Conservation (phyloP, 2,113 vertebrate genomes). For the Malurus alboscapulatus region DNA sequence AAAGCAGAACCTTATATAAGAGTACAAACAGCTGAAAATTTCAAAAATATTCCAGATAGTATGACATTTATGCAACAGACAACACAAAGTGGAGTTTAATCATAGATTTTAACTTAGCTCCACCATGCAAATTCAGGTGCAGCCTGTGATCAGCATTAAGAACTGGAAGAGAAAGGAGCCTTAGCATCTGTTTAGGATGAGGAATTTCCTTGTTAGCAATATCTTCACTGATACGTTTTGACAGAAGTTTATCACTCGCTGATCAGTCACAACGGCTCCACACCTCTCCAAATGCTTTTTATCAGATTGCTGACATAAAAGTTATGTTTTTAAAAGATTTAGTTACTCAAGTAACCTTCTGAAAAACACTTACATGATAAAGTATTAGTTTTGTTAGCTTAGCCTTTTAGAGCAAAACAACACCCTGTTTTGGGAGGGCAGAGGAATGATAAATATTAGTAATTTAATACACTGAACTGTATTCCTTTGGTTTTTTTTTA, state of each 20-base stretch:
- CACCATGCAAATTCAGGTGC: rapidly evolving
- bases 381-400: neutral
- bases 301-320: neutral
- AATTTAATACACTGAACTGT: neutral
- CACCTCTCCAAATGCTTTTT: neutral
- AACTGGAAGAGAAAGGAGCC: neutral
- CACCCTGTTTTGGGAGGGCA: neutral
- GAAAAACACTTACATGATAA: neutral
- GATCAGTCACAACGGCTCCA: neutral
- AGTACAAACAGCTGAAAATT: neutral
- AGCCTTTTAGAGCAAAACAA: neutral
- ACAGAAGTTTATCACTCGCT: neutral
- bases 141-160: neutral
- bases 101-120: neutral
- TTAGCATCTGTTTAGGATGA: neutral
- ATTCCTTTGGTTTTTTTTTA: neutral
- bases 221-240: neutral
- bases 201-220: neutral
- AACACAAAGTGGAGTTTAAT: neutral
- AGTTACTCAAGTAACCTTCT: neutral
- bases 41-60: neutral
- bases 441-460: neutral
- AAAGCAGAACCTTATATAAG: neutral
- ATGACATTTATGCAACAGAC: neutral
- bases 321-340: neutral